Conservation (phyloP, 2,113 vertebrate genomes). For the Himantopus leucocephalus region DNA sequence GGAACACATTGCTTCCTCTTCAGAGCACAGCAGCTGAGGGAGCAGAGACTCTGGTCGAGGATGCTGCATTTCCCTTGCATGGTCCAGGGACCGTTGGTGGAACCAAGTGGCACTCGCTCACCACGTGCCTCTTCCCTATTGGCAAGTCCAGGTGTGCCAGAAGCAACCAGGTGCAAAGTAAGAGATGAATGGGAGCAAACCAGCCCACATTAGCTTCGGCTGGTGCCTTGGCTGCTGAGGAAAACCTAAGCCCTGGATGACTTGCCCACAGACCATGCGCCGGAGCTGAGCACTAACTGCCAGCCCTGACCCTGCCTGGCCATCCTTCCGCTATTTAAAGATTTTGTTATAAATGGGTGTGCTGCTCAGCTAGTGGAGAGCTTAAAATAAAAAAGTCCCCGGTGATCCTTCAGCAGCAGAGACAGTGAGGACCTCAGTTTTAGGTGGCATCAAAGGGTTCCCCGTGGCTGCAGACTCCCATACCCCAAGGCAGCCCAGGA, state of each 20-base stretch:
- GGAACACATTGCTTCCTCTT: not conserved
- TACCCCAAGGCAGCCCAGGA: accelerated
- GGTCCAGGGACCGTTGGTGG: not conserved
- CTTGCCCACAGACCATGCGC: not conserved
- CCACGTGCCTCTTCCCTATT: accelerated
- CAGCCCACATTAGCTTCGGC: not conserved
- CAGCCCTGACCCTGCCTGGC: not conserved
- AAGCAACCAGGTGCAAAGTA: not conserved
- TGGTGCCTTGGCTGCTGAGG: not conserved
- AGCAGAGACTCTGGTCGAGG: not conserved
- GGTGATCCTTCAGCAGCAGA: not conserved
- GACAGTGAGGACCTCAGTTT: not conserved
- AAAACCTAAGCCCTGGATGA: not conserved
- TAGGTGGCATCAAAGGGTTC: not conserved
- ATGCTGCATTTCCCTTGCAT: not conserved
- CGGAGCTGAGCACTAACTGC: not conserved
- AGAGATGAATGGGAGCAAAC: not conserved
- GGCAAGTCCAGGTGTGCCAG: not conserved
- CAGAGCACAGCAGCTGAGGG: not conserved
- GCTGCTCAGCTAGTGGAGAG: not conserved
- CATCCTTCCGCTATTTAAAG: not conserved
- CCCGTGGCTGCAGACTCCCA: not conserved
- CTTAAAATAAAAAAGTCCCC: not conserved
- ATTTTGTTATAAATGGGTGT: not conserved
- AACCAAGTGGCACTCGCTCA: accelerated